Evolutionary conservation across 2,888 invertebrate species (phyloP).

Genomic region (Lasioglossum vierecki): DNA sequence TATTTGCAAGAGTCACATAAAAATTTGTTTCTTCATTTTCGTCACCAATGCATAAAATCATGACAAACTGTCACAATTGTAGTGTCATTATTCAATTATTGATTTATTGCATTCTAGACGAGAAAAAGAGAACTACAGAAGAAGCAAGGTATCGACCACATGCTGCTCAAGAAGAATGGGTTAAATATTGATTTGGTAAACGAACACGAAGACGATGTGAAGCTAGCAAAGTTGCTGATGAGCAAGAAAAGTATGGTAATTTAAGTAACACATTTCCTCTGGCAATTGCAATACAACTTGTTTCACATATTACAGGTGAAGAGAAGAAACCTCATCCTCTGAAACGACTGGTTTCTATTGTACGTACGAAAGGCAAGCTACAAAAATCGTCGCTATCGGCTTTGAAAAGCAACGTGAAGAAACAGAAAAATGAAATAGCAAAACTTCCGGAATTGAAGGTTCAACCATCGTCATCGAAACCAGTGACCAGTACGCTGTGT

Average conservation of each 20-base stretch:
- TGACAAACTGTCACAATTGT: not conserved
- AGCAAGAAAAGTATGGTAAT: constrained; percentile 85
- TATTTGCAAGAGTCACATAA: not conserved
- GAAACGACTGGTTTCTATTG: constrained; percentile 75
- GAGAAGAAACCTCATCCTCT: constrained; percentile 68
- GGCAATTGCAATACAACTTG: not conserved
- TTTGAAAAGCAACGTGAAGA: constrained; percentile 34
- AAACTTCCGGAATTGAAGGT: constrained; percentile 58
- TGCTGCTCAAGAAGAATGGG: constrained; percentile 90
- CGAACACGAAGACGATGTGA: constrained; percentile 92
- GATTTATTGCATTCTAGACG: constrained; percentile 84
- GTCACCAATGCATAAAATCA: not conserved
- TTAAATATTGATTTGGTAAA: constrained; percentile 91
- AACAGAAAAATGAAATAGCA: constrained; percentile 45
- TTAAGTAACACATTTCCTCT: not conserved
- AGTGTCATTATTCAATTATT: not conserved
- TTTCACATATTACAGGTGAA: constrained; percentile 58
- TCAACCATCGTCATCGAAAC: constrained; percentile 56
- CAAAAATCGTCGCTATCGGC: constrained; percentile 54
- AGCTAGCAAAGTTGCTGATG: constrained; percentile 91
- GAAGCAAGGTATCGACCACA: constrained; percentile 88
- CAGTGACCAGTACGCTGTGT: constrained; percentile 26
- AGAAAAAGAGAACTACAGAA: constrained; percentile 91
- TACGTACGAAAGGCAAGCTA: constrained; percentile 69
- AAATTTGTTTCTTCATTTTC: no score